Base-by-base conservation (phyloP, 2,113 vertebrate species). In the Erinaceus europaeus region DNA sequence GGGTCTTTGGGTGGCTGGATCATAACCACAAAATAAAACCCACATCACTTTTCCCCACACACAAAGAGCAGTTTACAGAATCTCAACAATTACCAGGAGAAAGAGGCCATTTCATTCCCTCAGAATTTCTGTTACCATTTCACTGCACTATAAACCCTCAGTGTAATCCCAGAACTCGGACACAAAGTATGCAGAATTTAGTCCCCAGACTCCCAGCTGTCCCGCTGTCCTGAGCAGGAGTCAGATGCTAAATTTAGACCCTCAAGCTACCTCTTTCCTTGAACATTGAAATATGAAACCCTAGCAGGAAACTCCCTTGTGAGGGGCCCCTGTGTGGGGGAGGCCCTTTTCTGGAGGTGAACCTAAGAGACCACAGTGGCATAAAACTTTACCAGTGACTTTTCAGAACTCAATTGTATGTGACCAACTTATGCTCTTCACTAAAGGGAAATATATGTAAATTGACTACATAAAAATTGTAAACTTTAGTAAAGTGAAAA, bases 231-330 rank as follows among this genome's bases (percentile, higher is more conserved):
- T 61, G 40, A 1, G 2, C 38, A 46, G n/a, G 48, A 86, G 40
- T 90, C 89, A 90, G 48, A 85, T 44, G 81, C 73, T 91, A 90
- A 94, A 91, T 90, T 92, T 84, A 93, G 62, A 77, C 32, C 34
- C n/a, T 32, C 52, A 81, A 36, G 73, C 73, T 89, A 69, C 81
- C 36, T 90, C 38, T 73, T 87, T 85, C 52, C 77, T 71, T 90
- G 73, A 94, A 80, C 14, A 20, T 34, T 81, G 91, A 93, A 95
- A 93, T 69, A 53, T 71, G 87, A 91, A 53, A 87, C 74, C 42
- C 53, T 14, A 64, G 81, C 48, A 42, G 48, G 64, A 89, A 68
- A 81, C 14, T 34, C 52, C 29, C 36, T 9, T 0, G 10, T 48
- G 73, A 94, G 64, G 52, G 84, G 77, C 50, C 65, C n/a, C 40